Percentiles rank a stretch among this genome's conserved stretches.
Evolutionary conservation across 2,888 invertebrate genomes (phyloP).

Genomic region (Brenthis ino): DNA sequence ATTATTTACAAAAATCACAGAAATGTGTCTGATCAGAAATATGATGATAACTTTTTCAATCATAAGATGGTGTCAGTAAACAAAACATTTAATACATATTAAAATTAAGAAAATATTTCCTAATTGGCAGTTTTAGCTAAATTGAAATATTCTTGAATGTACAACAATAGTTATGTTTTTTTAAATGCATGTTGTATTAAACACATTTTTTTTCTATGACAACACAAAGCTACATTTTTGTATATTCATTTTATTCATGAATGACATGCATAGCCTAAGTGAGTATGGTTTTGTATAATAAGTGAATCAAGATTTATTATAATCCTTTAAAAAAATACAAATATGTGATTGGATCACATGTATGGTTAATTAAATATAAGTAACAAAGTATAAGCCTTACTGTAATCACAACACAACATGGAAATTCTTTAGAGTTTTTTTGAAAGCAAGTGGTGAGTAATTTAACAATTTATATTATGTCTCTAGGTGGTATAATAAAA

Average conservation of each 20-base stretch:
- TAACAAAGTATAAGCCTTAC: slow-evolving; percentile 13
- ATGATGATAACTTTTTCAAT: slow-evolving; percentile 1
- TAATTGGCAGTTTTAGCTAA: slow-evolving; percentile 16
- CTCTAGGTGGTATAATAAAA: slow-evolving; percentile 88
- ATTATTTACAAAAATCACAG: slow-evolving; percentile 73
- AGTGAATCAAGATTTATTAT: neutral
- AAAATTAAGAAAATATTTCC: neutral
- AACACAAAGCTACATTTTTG: neutral
- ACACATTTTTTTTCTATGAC: neutral
- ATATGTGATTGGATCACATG: neutral
- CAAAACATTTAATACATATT: neutral
- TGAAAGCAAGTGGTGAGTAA: slow-evolving; percentile 18
- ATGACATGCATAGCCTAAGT: slow-evolving; percentile 2
- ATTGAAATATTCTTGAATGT: neutral
- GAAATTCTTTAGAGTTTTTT: slow-evolving; percentile 15
- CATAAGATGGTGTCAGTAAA: neutral
- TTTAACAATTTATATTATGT: slow-evolving; percentile 87
- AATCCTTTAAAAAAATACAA: neutral
- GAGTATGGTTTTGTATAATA: neutral
- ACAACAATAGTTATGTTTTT: neutral
- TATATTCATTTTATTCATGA: neutral
- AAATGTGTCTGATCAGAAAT: slow-evolving; percentile 32
- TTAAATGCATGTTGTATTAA: neutral
- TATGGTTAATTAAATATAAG: neutral
- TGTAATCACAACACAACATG: slow-evolving; percentile 37